phyloP scores from a whole-genome alignment of 2,888 invertebrate genomes.

The Anoncus sp. region DNA sequence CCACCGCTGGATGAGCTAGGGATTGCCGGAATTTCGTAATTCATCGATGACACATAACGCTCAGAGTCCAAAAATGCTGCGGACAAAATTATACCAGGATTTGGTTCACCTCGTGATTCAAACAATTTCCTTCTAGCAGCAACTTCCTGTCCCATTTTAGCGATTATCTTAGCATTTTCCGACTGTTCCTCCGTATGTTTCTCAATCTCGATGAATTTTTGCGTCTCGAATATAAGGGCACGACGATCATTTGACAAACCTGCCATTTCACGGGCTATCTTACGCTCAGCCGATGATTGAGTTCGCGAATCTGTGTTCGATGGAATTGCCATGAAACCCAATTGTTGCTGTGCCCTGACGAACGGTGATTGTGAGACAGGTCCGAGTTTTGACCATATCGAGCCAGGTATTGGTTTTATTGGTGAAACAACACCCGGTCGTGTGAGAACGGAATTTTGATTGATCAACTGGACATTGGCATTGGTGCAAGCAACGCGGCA shows the following conservation, averaged over 20 bases:
- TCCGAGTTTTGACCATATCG: slow-evolving; percentile 80
- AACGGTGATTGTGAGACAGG: slow-evolving; percentile 81
- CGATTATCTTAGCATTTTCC: slow-evolving; percentile 74
- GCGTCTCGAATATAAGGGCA: slow-evolving; percentile 74
- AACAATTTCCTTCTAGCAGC: slow-evolving; percentile 65
- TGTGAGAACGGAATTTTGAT: slow-evolving; percentile 75
- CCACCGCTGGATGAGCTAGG: slow-evolving; percentile 40
- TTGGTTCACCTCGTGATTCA: slow-evolving; percentile 36
- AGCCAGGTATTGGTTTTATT: slow-evolving; percentile 75
- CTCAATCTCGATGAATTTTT: slow-evolving; percentile 76
- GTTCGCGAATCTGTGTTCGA: slow-evolving; percentile 71
- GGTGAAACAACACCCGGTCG: slow-evolving; percentile 78
- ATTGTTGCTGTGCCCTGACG: slow-evolving; percentile 79
- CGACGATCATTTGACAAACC: slow-evolving; percentile 61
- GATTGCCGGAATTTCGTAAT: slow-evolving; percentile 58
- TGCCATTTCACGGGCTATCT: slow-evolving; percentile 76
- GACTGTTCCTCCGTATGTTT: slow-evolving; percentile 74
- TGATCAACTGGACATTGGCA: slow-evolving; percentile 74
- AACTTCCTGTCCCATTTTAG: slow-evolving; percentile 68
- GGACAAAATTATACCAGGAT: slow-evolving; percentile 76
- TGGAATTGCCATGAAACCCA: slow-evolving; percentile 70
- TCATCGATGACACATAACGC: slow-evolving; percentile 62
- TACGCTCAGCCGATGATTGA: slow-evolving; percentile 80
- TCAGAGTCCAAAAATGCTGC: slow-evolving; percentile 79
- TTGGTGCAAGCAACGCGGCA: slow-evolving; percentile 80